phyloP scores from a whole-genome alignment of 2,888 invertebrate species.

The Mimumesa dahlbomi region DNA sequence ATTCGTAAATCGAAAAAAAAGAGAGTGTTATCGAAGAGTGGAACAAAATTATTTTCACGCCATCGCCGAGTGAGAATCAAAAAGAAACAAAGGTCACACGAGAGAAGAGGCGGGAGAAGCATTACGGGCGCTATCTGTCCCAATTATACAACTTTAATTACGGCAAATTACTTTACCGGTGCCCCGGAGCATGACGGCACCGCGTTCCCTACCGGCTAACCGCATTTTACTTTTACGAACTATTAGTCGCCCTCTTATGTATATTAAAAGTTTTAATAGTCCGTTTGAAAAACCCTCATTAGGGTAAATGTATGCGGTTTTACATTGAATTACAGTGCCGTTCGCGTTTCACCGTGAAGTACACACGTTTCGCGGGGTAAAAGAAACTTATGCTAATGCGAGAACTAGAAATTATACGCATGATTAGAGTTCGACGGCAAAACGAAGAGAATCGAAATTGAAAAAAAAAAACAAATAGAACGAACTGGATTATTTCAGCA shows the following conservation, averaged over 20 bases:
- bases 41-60: not conserved
- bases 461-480: no score
- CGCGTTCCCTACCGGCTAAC: conserved; percentile 6
- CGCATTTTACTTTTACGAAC: conserved; percentile 25
- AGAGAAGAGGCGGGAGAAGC: conserved; percentile 1
- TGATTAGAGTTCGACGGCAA: no score
- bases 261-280: not conserved
- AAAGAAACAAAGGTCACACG: not conserved
- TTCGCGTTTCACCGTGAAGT: no score
- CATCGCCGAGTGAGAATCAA: not conserved
- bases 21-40: no score
- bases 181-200: conserved; percentile 36
- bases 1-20: no score
- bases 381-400: not conserved
- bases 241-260: conserved; percentile 1
- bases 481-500: no score
- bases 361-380: no score
- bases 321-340: not conserved
- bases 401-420: no score
- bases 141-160: conserved; percentile 65
- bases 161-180: conserved; percentile 55
- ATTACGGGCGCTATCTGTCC: conserved; percentile 53
- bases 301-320: not conserved
- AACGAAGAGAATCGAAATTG: no score
- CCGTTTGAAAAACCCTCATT: not conserved